Evolutionary conservation across 2,888 invertebrate genomes (phyloP).

Genomic region (Temnothorax unifasciatus): DNA sequence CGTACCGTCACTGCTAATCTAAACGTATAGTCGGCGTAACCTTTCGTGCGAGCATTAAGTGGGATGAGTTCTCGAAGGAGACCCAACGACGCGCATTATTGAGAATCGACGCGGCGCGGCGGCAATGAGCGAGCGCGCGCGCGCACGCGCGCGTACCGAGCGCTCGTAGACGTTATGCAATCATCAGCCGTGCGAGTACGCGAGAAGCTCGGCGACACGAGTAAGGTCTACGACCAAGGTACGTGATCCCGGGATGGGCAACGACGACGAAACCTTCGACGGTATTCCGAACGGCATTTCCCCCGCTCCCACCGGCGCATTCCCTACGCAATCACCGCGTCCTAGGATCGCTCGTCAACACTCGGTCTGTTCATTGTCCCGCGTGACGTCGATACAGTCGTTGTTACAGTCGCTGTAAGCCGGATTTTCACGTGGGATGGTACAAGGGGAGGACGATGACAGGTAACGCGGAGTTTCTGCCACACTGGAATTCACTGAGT

Average conservation of each 20-base stretch:
- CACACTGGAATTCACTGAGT: not conserved
- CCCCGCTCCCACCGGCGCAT: not conserved
- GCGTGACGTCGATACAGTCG: not conserved
- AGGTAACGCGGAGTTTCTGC: slow-evolving; percentile 7
- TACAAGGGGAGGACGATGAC: not conserved
- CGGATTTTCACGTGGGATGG: slow-evolving; percentile 15
- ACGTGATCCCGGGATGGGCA: slow-evolving; percentile 78
- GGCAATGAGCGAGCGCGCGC: slow-evolving; percentile 69
- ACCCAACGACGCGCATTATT: slow-evolving; percentile 67
- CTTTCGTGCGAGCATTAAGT: slow-evolving; percentile 63
- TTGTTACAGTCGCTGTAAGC: not conserved
- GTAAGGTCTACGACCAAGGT: slow-evolving; percentile 82
- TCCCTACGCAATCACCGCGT: not conserved
- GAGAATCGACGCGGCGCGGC: slow-evolving; percentile 72
- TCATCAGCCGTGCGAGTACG: slow-evolving; percentile 57
- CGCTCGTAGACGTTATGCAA: slow-evolving; percentile 72
- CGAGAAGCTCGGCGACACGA: slow-evolving; percentile 64
- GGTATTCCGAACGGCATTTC: slow-evolving; percentile 59
- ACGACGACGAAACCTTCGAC: slow-evolving; percentile 67
- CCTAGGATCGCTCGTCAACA: not conserved
- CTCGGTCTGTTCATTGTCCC: slow-evolving; percentile 30
- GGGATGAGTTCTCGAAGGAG: slow-evolving; percentile 61
- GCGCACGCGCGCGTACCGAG: slow-evolving; percentile 24
- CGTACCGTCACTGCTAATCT: slow-evolving; percentile 40
- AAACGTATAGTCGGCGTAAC: slow-evolving; percentile 56